These are phyloP conservation scores for Neogale vison DNA, from an alignment of 2,113 vertebrate species.

Conservation along the genomic window DNA sequence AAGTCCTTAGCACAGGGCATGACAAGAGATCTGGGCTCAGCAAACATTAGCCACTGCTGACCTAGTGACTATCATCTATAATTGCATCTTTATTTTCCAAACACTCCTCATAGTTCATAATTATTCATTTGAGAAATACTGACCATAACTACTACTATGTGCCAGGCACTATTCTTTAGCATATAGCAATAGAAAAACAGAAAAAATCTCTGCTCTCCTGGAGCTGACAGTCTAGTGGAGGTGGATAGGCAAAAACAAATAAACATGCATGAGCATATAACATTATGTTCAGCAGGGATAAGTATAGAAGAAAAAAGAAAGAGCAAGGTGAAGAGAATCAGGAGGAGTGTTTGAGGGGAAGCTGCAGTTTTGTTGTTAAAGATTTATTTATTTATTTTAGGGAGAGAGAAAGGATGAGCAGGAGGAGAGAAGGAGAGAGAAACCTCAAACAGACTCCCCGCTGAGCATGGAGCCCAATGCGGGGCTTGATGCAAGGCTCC, in stretches of 20 bases:
- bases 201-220: background rate
- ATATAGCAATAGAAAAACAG: background rate
- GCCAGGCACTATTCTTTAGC: background rate
- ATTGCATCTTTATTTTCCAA: background rate
- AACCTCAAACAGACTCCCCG: background rate
- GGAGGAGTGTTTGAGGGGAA: rapidly evolving
- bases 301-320: background rate
- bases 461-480: background rate
- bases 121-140: background rate
- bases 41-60: background rate
- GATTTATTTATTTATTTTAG: background rate
- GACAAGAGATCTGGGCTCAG: background rate
- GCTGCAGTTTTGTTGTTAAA: background rate
- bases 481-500: background rate
- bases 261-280: rapidly evolving
- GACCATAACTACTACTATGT: background rate
- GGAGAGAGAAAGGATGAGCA: background rate
- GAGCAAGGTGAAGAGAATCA: background rate
- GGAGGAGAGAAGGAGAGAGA: background rate
- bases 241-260: background rate
- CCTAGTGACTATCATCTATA: background rate
- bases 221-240: background rate
- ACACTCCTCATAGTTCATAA: background rate
- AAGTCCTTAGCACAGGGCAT: background rate
- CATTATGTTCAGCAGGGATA: background rate